Base-by-base conservation (phyloP, 2,888 invertebrate genomes). In the Ecdyonurus torrentis region DNA sequence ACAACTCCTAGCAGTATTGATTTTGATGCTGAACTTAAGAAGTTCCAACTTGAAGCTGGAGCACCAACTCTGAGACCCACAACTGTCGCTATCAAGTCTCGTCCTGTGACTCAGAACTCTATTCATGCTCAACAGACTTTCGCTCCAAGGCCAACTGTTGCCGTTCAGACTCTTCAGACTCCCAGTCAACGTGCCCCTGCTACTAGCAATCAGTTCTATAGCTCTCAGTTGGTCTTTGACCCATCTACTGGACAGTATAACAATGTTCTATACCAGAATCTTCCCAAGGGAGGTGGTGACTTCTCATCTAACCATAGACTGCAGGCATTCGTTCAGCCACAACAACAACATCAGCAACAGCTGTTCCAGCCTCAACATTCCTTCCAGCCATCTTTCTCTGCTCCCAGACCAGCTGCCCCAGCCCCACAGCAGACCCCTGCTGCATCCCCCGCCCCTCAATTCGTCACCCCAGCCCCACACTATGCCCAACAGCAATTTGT, bases 201-300 rank as follows among this genome's bases (percentile, higher is more conserved):
- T 62, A 58, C 64, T 62, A 78, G 79, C 62, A 81, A 83, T 68
- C 86, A 87, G 64, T 79, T 88, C 63, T 89, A 89, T 74, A 86
- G 87, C 61, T 87, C 88, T 23, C 87, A 89, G 71, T 76, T 89
- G 25, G 81, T 89, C 0, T 89, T 81, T 73, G 89, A 90, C 73
- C 89, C 88, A 22, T 73, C 82, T 37, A 84, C 85, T 68, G 89
- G 89, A 60, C 84, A 85, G 70, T 89, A 89, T 78, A 85, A 88
- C 71, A 87, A 86, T 25, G 86, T 88, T 68, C 76, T 88, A 55
- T 88, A 83, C 77, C 89, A 89, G 74, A 80, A 83, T 20, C 75
- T 89, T 61, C 88, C 89, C 23, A 67, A 68, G 53, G 63, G 63
- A 52, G 63, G 59, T 50, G 68, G 85, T 66, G 86, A 87, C 69